Base-by-base conservation (phyloP, 2,113 vertebrate species). In the Salvelinus namaycush region DNA sequence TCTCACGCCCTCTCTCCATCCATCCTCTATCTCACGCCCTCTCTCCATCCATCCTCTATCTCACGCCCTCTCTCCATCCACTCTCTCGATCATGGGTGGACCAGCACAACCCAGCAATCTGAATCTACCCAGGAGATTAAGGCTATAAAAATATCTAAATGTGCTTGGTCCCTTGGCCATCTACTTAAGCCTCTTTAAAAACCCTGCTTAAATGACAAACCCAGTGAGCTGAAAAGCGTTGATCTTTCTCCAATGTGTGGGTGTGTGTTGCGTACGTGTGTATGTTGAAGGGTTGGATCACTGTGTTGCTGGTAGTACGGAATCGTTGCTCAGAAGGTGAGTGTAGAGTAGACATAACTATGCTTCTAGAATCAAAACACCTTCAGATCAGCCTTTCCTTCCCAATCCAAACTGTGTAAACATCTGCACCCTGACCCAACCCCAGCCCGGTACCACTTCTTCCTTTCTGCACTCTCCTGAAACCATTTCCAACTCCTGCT, bases 171-270 rank as follows among this genome's bases (percentile, higher is more conserved):
- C 81, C 60, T 79, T 69, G 11, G 76, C 68, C 65, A 4, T 71
- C 24, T 29, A 72, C 80, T 76, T 89, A 88, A 91, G 84, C 86
- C 75, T 66, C 57, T 77, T 85, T 87, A 86, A 89, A 87, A 90
- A 80, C 74, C 78, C 76, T 76, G 77, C 72, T 75, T 76, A 82
- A 81, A 75, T 77, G 73, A 85, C 81, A 79, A 86, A 82, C 81
- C 75, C 76, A 72, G 77, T 75, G 72, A 83, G 73, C 77, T 83
- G 57, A 69, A 80, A 84, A 76, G 51, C 27, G 84, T 79, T 67
- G 60, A 57, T 78, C 76, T 73, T 75, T 18, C 51, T 51, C 70
- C 73, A 77, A 60, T 20, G 86, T 90, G 84, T 87, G 87, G 16
- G 24, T 74, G 59, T 62, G 73, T 11, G 39, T 44, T 44, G 39